Base-by-base conservation (phyloP, 2,113 vertebrate genomes). In the Columba janthina region DNA sequence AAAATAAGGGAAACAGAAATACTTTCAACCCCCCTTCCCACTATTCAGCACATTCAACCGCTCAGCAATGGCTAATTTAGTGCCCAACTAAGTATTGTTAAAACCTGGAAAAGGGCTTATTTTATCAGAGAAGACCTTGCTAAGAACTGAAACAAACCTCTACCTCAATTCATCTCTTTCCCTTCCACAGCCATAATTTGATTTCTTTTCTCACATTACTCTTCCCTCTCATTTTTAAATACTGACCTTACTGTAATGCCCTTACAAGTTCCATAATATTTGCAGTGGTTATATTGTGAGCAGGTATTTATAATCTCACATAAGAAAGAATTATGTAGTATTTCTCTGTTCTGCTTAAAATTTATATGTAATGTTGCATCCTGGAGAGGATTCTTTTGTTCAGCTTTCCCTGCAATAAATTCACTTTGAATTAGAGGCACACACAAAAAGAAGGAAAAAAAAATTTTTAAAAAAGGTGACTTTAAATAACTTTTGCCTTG, bases 401-500 rank as follows among this genome's bases (percentile, higher is more conserved):
- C 31, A 66, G 42, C 25, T 71, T 85, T 65, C 20, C 15, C 54
- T 75, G 50, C 14, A 70, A 77, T 66, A 16, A 4, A 71, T 64
- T 91, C 11, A 21, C 26, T 26, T 2, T 57, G 64, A 85, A 46
- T 86, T 29, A 57, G 36, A 56, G 17, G 26, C 57, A 78, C 32
- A 76, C 48, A 66, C 28, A 87, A 85, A 86, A 91, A 95, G 8
- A 83, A 73, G 7, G 48, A 22, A 34, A 10, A 53, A 67, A 19
- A 57, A 36, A n/a, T n/a, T n/a, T n/a, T 38, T 12, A 25, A 56
- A 2, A 12, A 29, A 44, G 42, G 42, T 44, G 21, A 69, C 44
- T 88, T 95, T 93, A 91, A 96, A 93, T 88, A 96, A 93, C 61
- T 90, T 88, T 93, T 88, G 53, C 40, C 70, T 94, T 83, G 51